Conservation (phyloP, 2,888 invertebrate genomes). For the Machimus atricapillus region DNA sequence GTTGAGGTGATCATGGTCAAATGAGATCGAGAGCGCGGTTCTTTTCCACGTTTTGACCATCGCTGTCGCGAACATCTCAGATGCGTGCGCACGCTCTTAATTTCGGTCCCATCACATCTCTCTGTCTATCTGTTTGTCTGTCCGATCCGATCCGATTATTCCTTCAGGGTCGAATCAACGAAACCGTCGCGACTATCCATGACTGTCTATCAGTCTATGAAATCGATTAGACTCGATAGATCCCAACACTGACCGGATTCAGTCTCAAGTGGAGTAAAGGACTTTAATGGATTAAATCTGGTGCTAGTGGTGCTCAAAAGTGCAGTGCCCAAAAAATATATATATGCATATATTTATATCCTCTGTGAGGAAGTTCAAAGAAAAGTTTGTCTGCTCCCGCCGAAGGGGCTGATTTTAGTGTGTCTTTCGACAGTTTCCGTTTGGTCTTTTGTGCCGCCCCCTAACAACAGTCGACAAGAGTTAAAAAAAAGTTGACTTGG, state of each 20-base stretch:
- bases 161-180: not conserved
- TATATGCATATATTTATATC: not conserved
- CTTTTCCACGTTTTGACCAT: not conserved
- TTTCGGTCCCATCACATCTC: not conserved
- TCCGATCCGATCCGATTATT: not conserved
- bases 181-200: not conserved
- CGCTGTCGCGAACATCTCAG: not conserved
- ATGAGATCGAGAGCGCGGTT: not conserved
- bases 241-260: not conserved
- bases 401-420: not conserved
- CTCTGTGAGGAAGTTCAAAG: not conserved
- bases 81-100: not conserved
- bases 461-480: not conserved
- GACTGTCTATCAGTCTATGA: not conserved
- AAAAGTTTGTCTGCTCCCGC: not conserved
- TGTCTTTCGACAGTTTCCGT: not conserved
- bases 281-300: not conserved
- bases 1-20: not conserved
- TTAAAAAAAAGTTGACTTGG: not conserved
- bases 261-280: not conserved
- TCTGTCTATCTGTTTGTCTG: not conserved
- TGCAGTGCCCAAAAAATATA: not conserved
- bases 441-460: not conserved
- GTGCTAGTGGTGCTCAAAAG: not conserved
- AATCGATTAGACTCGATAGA: not conserved